Evolutionary conservation across 2,797 vertebrate genomes (phyloP), one percentile per base, ranked within the genome.

Genomic region (Hipposideros larvatus): DNA sequence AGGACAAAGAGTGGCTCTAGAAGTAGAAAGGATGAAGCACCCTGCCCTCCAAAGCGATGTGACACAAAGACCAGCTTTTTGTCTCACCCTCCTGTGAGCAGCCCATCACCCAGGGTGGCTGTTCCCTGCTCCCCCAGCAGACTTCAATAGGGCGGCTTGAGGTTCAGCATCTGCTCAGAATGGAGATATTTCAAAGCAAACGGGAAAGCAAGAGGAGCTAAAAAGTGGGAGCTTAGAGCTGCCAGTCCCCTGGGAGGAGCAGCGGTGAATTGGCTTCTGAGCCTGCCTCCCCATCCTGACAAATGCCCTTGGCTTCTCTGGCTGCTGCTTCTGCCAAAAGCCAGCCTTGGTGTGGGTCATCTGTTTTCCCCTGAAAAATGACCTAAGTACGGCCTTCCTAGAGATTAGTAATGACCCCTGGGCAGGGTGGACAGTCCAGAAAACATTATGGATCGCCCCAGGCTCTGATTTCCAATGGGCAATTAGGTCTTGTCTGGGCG

Each of bases 301-400:
- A 84, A 92, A 96, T 48, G 70, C 28, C 66, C 34, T 83, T 83
- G 19, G 26, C 86, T 21, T 88, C 86, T 84, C 53, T 8, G 31
- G 73, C 63, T 1, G 0, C n/a, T 46, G 53, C 5, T 7, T 79
- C 92, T 87, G 85, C 93, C 88, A 55, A 91, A 68, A 86, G 41
- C 53, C 63, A 46, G 91, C 22, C 70, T 91, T 77, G 28, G 22
- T 74, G 51, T 59, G 59, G 63, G 59, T 41, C 65, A 55, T 74
- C 68, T 5, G 53, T 84, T 71, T 83, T 71, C 46, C 24, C 48
- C 74, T 74, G 70, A 85, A 84, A 87, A 79, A 92, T 89, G 86
- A 55, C 75, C 68, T 51, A 22, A 53, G 46, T 43, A 90, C 46
- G 75, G 63, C 75, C 70, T 89, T 68, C 75, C 89, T 31, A 83